phyloP scores from a whole-genome alignment of 2,113 vertebrate genomes.

The Cochlearius cochlearius region DNA sequence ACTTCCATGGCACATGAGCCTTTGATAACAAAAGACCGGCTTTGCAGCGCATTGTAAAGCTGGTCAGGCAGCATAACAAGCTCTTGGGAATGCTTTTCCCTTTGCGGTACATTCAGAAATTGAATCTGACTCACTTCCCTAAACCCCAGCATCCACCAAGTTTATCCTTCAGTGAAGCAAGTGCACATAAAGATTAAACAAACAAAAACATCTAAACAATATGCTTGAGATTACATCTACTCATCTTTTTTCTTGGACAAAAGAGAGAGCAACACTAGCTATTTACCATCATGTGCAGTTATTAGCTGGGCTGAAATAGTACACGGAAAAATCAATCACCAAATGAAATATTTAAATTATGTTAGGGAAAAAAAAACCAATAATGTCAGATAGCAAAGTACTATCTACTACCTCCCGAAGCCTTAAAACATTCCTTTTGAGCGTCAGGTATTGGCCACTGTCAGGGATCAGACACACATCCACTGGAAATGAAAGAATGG shows the following conservation, averaged over 20 bases:
- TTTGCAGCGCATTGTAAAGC: conserved; percentile 29
- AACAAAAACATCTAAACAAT: conserved; percentile 11
- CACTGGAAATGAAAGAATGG: neutral
- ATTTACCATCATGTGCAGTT: neutral
- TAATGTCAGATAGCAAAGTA: neutral
- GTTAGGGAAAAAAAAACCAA: accelerated
- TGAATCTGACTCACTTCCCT: conserved; percentile 45
- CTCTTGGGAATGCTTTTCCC: conserved; percentile 34
- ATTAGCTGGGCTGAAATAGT: neutral
- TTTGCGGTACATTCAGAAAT: conserved; percentile 19
- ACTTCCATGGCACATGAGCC: conserved; percentile 49
- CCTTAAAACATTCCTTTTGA: neutral
- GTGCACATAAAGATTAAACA: neutral
- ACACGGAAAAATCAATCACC: neutral
- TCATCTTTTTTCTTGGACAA: neutral
- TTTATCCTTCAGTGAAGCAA: neutral
- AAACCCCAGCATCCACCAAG: neutral
- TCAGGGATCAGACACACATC: neutral
- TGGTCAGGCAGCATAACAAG: conserved; percentile 8
- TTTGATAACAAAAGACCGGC: conserved; percentile 47
- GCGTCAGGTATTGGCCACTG: neutral
- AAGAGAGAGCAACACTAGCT: neutral
- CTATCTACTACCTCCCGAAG: neutral
- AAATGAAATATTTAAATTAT: neutral
- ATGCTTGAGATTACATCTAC: conserved; percentile 6